Evolutionary conservation across 2,113 vertebrate genomes (phyloP), one percentile per base, ranked within the genome.

Genomic region (Spermophilus dauricus): DNA sequence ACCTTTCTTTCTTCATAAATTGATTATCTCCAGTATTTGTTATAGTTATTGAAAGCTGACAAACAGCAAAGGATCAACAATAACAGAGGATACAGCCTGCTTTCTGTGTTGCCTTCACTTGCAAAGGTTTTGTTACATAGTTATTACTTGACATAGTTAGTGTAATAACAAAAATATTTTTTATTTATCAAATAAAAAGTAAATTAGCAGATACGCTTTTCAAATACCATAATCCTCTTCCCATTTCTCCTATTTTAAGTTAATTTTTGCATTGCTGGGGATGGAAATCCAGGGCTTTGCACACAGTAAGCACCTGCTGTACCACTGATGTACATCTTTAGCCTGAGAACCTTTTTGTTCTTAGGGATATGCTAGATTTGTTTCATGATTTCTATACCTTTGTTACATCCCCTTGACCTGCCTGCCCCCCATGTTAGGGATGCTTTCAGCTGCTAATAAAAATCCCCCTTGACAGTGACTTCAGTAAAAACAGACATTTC

Each of bases 141-240:
- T 13, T 51, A 51, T 87, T 30, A 73, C 30, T 73, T 85, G 85
- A 34, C 26, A 88, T 56, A 75, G 65, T 89, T 95, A 92, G 51
- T 63, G 22, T 17, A 58, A 81, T 51, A 4, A 61, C 20, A 53
- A 89, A 84, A 61, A 83, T 24, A 1, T 20, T 26, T n/a, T 67
- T 70, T 58, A 63, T 87, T 63, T 84, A 84, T 86, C 89, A 85
- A 53, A 84, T 85, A 75, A 34, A 75, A 73, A 84, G 61, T 86
- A 26, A 93, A 86, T 53, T 65, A 28, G 82, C 42, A 72, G 34
- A 84, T 45, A 63, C 61, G 34, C 14, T 92, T 87, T 88, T 53
- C 17, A 83, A 87, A 45, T 37, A 69, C 48, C 20, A 61, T 4
- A 70, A n/a, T 1, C 18, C 11, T 17, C 48, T 84, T 87, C 39